A percentile compares a stretch with the other conserved stretches of the same genome.
These are phyloP conservation scores for Hydrolagus affinis DNA, from an alignment of 2,113 vertebrate genomes.

Conservation along the genomic window DNA sequence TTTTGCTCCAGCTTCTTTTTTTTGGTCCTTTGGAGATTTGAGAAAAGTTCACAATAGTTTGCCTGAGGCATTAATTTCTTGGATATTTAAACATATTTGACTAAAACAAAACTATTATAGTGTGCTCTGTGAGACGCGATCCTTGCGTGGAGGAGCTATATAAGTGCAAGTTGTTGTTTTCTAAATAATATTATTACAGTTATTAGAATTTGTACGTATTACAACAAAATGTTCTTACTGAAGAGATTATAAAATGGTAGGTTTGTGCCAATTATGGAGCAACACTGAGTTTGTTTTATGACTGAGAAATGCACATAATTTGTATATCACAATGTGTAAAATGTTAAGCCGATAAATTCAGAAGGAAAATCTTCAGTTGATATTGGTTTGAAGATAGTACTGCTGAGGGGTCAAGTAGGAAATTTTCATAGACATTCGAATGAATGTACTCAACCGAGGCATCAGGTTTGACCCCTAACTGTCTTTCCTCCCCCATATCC, in stretches of 20 bases:
- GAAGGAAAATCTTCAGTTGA: too few relatives aligned
- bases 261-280: conserved; percentile 14
- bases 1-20: not conserved
- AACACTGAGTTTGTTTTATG: conserved; percentile 16
- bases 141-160: too few relatives aligned
- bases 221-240: not conserved
- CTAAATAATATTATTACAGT: conserved; percentile 20
- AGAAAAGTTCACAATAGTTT: not conserved
- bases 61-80: not conserved
- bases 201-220: not conserved
- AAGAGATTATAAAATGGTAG: conserved; percentile 6
- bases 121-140: not conserved
- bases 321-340: not conserved
- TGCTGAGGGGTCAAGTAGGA: too few relatives aligned
- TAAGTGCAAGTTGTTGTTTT: not conserved
- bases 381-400: too few relatives aligned
- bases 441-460: too few relatives aligned
- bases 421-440: too few relatives aligned
- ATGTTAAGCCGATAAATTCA: too few relatives aligned
- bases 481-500: too few relatives aligned
- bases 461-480: too few relatives aligned
- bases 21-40: not conserved
- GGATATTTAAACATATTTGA: conserved; percentile 21
- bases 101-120: not conserved
- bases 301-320: conserved; percentile 27